Evolutionary conservation across 2,113 vertebrate genomes (phyloP), one percentile per base, ranked within the genome.

Genomic region (Phodopus roborovskii): DNA sequence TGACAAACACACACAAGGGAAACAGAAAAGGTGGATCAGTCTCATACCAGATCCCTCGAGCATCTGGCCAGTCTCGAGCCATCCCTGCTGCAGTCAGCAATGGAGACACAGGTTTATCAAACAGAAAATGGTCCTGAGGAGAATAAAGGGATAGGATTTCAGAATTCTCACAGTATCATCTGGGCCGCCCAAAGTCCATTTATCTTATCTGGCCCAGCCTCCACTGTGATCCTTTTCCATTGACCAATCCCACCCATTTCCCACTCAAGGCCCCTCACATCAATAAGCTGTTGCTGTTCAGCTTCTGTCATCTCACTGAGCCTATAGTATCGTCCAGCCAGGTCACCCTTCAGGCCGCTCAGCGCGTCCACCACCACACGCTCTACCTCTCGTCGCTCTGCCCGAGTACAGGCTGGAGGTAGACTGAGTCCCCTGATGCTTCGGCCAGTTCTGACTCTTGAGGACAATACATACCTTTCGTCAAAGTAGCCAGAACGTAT

Each of bases 391-490:
- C 99, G 97, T 7, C 99, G 97, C 96, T 99, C 99, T 0, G 99
- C 99, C 0, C 99, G 97, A 20, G 98, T 98, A 90, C 99, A 99
- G 83, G 99, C 99, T 8, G 99, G 99, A 0, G 99, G 99, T 94
- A 99, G 96, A 93, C 99, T 99, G 92, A 99, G 98, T 56, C 99
- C 99, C 0, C 99, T 98, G 96, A 99, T 99, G 95, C 99, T 99
- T 96, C 99, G 98, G 42, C 99, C 99, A 0, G 99, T 99, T 97
- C 99, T 99, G 89, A 99, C 99, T 39, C 99, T 99, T 1, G 99
- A 99, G 0, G 99, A 99, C 96, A 99, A 98, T 95, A 99, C 99
- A 0, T 99, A 99, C 83, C 99, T 99, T 83, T 99, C 99, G 36
- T 99, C 99, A 1, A 99, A 99, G 9, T 98, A 88, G 15, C 99